phyloP scores from a whole-genome alignment of 2,797 vertebrate species.

The Allobates femoralis region DNA sequence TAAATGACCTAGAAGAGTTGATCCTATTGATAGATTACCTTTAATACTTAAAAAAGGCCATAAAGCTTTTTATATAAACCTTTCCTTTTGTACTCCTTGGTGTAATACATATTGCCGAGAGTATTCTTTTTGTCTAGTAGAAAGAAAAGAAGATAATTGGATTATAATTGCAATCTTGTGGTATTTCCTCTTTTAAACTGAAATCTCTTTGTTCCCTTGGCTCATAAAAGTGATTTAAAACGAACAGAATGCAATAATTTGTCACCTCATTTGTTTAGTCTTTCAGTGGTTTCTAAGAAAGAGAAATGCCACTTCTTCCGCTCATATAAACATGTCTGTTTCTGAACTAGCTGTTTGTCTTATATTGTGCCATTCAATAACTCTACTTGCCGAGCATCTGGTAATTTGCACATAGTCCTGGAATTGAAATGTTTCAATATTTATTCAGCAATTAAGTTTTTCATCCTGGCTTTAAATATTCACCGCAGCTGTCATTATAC shows the following conservation, averaged over 20 bases:
- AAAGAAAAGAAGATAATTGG: constrained; percentile 10
- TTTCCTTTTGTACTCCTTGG: background rate
- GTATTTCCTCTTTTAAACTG: constrained; percentile 15
- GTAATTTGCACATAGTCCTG: constrained; percentile 25
- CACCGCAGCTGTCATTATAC: background rate
- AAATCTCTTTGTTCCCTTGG: constrained; percentile 18
- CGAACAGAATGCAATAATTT: constrained; percentile 23
- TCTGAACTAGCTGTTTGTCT: constrained; percentile 26
- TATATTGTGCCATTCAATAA: constrained; percentile 29
- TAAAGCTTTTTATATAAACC: background rate
- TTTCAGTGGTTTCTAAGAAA: constrained; percentile 14
- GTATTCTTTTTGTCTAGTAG: background rate
- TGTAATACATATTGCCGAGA: background rate
- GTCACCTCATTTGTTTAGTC: constrained; percentile 32
- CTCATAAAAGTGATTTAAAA: background rate
- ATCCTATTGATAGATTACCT: no score
- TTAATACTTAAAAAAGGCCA: no score
- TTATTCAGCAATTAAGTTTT: background rate
- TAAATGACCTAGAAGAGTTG: no score
- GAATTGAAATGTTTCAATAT: constrained; percentile 20
- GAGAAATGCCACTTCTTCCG: background rate
- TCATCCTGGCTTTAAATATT: background rate
- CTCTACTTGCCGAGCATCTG: constrained; percentile 40
- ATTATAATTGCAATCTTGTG: constrained; percentile 50
- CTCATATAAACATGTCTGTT: constrained; percentile 4